Conservation (phyloP, 2,888 invertebrate genomes). For the Cacoxenus indagator region DNA sequence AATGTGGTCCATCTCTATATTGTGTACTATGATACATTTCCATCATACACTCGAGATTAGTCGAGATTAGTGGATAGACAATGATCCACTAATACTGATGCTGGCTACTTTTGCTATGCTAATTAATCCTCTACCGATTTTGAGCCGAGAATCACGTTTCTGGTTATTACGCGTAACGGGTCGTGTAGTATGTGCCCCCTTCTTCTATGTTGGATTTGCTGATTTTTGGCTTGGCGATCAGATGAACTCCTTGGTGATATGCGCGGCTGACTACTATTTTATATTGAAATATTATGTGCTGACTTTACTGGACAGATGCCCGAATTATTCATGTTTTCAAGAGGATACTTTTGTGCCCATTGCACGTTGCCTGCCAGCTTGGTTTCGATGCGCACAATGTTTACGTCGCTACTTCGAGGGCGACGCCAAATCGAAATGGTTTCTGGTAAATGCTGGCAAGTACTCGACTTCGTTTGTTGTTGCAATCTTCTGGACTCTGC, state of each 20-base stretch:
- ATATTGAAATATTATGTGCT: conserved; percentile 86
- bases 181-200: conserved; percentile 87
- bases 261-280: conserved; percentile 92
- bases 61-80: conserved; percentile 88
- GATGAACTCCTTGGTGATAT: conserved; percentile 88
- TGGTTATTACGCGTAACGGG: conserved; percentile 87
- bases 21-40: conserved; percentile 76
- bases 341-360: conserved; percentile 80
- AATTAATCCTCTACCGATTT: conserved; percentile 89
- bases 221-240: conserved; percentile 98
- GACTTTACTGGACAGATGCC: conserved; percentile 19
- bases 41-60: too few species aligned
- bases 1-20: conserved; percentile 87
- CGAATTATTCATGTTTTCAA: conserved; percentile 71
- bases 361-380: conserved; percentile 92
- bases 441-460: conserved; percentile 95
- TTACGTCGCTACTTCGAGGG: conserved; percentile 93
- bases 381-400: conserved; percentile 97
- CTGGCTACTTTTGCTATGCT: conserved; percentile 83
- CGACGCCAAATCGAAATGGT: conserved; percentile 84
- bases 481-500: conserved; percentile 81
- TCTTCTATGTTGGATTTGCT: conserved; percentile 90
- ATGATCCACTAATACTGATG: conserved; percentile 84
- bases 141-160: conserved; percentile 88
- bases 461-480: conserved; percentile 94